A percentile compares a stretch with the other conserved stretches of the same genome.
Evolutionary conservation across 2,113 vertebrate genomes (phyloP).

Genomic region (Promerops cafer): DNA sequence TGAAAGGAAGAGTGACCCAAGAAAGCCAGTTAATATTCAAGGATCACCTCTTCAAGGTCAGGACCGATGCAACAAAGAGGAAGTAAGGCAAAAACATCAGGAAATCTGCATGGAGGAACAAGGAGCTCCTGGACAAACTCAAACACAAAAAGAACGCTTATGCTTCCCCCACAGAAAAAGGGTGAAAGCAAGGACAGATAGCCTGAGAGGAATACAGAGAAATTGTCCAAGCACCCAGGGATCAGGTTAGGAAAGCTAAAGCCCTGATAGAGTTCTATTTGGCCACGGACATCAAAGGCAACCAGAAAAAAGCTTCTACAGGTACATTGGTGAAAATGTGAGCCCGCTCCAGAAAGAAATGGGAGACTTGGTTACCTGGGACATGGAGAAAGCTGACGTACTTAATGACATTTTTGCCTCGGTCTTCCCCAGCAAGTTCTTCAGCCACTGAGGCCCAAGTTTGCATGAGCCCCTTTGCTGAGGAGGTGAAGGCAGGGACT

Average conservation of each 20-base stretch:
- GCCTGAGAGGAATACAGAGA: not conserved
- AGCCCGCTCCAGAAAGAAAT: not conserved
- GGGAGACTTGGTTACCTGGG: not conserved
- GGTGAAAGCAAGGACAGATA: not conserved
- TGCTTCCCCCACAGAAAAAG: not conserved
- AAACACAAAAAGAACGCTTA: not conserved
- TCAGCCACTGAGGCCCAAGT: not conserved
- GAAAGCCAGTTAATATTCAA: not conserved
- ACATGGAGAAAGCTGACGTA: not conserved
- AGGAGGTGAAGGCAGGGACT: not conserved
- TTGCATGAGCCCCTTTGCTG: accelerated
- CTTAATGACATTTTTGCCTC: not conserved
- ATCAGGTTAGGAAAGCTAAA: not conserved
- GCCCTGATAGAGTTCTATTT: not conserved
- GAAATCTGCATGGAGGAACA: not conserved
- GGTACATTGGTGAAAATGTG: not conserved
- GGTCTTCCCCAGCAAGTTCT: not conserved
- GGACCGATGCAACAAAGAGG: not conserved
- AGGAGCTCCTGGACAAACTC: not conserved
- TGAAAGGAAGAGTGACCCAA: not conserved
- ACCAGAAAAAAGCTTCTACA: not conserved
- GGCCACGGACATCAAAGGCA: not conserved
- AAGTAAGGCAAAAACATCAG: not conserved
- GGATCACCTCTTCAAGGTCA: not conserved
- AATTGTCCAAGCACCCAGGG: not conserved